phyloP scores from a whole-genome alignment of 2,888 invertebrate species.

The Biston betularia region DNA sequence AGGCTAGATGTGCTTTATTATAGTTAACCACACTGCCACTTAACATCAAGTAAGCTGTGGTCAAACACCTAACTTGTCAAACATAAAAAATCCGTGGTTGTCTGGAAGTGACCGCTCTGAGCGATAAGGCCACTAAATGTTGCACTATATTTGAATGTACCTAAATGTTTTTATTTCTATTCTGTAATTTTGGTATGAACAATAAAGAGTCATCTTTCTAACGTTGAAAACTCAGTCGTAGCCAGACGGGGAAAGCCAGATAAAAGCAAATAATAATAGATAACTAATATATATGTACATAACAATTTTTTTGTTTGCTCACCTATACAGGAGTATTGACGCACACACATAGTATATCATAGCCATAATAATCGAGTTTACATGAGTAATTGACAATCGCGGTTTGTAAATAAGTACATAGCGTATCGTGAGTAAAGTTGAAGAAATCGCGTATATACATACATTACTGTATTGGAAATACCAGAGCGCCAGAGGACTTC shows the following conservation, averaged over 20 bases:
- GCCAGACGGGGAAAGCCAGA: neutral
- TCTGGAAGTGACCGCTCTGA: no score
- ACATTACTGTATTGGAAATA: constrained; percentile 8
- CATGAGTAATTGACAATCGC: constrained; percentile 56
- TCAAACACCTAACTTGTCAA: no score
- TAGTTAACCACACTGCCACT: no score
- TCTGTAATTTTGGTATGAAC: no score
- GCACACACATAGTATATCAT: constrained; percentile 15
- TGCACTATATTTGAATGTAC: no score
- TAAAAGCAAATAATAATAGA: neutral
- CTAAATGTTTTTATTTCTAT: no score
- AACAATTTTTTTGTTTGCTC: constrained; percentile 5
- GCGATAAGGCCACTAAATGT: no score
- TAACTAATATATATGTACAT: neutral
- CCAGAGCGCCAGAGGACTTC: neutral
- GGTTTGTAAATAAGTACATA: constrained; percentile 55
- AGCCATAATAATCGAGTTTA: constrained; percentile 47
- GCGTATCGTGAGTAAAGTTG: constrained; percentile 47
- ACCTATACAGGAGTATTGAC: constrained; percentile 33
- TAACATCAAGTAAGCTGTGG: no score
- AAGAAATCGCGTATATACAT: constrained; percentile 40
- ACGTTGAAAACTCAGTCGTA: no score
- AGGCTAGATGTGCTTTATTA: no score
- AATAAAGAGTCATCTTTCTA: no score
- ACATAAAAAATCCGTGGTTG: no score